phyloP scores from a whole-genome alignment of 2,888 invertebrate genomes.

The Cremastinae sp. region DNA sequence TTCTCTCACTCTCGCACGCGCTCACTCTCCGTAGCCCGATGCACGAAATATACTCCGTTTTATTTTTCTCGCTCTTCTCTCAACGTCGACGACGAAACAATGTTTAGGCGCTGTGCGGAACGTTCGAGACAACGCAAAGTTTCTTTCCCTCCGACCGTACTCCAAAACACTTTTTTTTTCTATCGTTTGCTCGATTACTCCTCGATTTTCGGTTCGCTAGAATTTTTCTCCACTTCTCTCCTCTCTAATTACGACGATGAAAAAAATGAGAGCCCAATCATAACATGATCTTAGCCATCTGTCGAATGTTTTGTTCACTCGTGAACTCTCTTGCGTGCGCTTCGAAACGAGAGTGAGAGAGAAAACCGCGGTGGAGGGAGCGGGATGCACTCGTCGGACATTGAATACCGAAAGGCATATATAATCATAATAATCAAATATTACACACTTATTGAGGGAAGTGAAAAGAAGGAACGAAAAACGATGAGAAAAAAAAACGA shows the following conservation, averaged over 20 bases:
- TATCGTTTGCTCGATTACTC: too few species aligned
- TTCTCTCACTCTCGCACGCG: constrained; percentile 27
- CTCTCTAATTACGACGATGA: constrained; percentile 17
- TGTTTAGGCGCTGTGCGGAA: constrained; percentile 29
- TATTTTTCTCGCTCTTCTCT: not conserved
- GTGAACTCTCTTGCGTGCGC: constrained; percentile 29
- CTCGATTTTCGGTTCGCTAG: constrained; percentile 41
- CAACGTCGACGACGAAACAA: constrained; percentile 9
- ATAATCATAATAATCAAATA: too few species aligned
- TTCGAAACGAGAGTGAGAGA: not conserved
- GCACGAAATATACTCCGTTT: constrained; percentile 63
- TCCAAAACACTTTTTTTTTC: constrained; percentile 24
- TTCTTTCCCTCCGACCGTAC: constrained; percentile 37
- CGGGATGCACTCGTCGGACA: too few species aligned
- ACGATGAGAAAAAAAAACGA: too few species aligned
- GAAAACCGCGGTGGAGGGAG: too few species aligned
- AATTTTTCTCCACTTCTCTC: constrained; percentile 53
- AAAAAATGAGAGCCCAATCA: constrained; percentile 67
- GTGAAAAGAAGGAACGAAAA: too few species aligned
- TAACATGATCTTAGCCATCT: constrained; percentile 77
- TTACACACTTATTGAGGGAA: too few species aligned
- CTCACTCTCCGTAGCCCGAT: constrained; percentile 55
- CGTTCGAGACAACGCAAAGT: constrained; percentile 8
- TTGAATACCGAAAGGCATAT: too few species aligned
- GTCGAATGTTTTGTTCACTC: constrained; percentile 73